Evolutionary conservation across 2,888 invertebrate species (phyloP).

Genomic region (Chymomyza amoena): DNA sequence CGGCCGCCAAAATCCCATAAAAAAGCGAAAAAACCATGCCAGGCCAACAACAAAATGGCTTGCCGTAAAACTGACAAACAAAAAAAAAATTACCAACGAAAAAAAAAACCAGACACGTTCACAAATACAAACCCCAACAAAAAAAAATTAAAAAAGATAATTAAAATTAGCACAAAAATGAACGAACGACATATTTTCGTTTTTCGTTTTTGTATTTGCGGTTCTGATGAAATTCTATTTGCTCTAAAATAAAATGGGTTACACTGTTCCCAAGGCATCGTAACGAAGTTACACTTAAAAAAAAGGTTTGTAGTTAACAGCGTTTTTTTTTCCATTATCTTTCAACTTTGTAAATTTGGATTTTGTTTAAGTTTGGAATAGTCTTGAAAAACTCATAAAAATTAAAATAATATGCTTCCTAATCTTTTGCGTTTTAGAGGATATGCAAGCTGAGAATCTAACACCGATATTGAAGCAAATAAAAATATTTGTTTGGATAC

Average conservation of each 20-base stretch:
- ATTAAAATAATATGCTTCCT: no score
- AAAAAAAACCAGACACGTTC: slow-evolving; percentile 19
- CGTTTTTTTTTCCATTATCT: no score
- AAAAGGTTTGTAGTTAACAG: no score
- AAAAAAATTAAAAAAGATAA: slow-evolving; percentile 29
- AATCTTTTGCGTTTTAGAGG: no score
- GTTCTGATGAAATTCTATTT: not conserved
- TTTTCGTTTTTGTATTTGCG: not conserved
- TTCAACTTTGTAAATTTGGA: no score
- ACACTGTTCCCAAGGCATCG: no score
- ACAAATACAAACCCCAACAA: slow-evolving; percentile 17
- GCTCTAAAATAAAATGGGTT: not conserved
- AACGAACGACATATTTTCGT: slow-evolving; percentile 22
- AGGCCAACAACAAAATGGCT: slow-evolving; percentile 44
- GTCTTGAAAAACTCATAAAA: no score
- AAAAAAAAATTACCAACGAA: slow-evolving; percentile 4
- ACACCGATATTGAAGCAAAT: no score
- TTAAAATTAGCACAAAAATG: slow-evolving; percentile 47
- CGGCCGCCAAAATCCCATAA: slow-evolving; percentile 46
- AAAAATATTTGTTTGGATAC: no score
- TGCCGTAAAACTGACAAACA: slow-evolving; percentile 10
- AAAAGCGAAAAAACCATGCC: slow-evolving; percentile 54
- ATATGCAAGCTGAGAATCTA: no score
- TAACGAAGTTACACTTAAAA: no score
- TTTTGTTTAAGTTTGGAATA: no score